Percentiles rank a stretch among this genome's conserved stretches.
Conservation (phyloP, 2,888 invertebrate species). For the Plagiodera versicolora region DNA sequence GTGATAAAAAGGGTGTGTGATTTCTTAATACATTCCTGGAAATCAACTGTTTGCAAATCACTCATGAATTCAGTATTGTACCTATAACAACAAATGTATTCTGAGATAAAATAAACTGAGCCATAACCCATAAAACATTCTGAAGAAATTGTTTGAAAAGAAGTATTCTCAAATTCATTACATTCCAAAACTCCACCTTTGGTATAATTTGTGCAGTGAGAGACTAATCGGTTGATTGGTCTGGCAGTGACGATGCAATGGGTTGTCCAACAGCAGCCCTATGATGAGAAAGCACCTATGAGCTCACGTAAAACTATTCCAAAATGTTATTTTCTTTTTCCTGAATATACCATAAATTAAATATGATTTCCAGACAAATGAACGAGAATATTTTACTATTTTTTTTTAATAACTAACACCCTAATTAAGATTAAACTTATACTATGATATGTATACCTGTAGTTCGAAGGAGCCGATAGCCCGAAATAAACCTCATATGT, state of each 20-base stretch:
- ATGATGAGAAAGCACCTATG: conserved; percentile 56
- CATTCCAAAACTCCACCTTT: conserved; percentile 45
- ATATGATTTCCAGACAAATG: too few species aligned
- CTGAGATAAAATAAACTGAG: not conserved
- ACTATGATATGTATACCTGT: conserved; percentile 52
- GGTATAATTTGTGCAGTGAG: conserved; percentile 44
- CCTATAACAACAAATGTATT: too few species aligned
- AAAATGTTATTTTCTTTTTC: conserved; percentile 14
- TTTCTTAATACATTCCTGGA: too few species aligned
- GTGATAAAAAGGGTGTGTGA: too few species aligned
- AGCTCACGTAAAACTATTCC: conserved; percentile 40
- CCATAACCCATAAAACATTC: conserved; percentile 8
- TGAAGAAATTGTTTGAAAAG: conserved; percentile 23
- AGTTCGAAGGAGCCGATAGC: conserved; percentile 55
- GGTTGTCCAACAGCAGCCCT: conserved; percentile 53
- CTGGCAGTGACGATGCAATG: conserved; percentile 43
- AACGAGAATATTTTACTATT: not conserved
- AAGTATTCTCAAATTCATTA: conserved; percentile 39
- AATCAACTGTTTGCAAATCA: not conserved
- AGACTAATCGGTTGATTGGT: conserved; percentile 51
- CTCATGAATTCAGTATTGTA: not conserved
- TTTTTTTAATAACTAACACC: conserved; percentile 22
- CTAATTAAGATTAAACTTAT: conserved; percentile 40
- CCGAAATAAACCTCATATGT: conserved; percentile 56
- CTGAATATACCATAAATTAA: conserved; percentile 12